Percentiles rank a stretch among this genome's conserved stretches.
Conservation (phyloP, 2,113 vertebrate genomes). For the Hypomesus transpacificus region DNA sequence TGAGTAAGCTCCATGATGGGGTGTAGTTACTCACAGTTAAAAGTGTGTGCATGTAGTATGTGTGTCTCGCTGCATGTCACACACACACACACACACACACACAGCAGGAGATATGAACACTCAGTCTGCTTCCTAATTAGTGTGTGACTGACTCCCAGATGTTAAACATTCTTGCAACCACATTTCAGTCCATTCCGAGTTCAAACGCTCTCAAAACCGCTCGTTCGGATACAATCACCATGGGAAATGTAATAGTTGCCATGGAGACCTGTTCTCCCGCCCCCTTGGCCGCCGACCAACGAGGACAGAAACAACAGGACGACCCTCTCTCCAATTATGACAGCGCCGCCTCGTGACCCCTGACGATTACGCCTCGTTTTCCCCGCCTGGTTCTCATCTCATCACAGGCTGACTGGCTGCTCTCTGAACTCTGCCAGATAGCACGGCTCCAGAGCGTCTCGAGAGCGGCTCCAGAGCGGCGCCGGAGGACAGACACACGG, state of each 20-base stretch:
- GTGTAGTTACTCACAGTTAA: too few species aligned
- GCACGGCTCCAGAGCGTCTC: too few species aligned
- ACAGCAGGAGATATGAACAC: constrained; percentile 10
- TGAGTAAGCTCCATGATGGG: too few species aligned
- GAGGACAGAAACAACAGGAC: background rate
- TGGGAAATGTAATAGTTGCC: background rate
- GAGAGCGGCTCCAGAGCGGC: too few species aligned
- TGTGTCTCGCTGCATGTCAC: background rate
- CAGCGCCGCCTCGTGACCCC: too few species aligned
- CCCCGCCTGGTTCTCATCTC: too few species aligned
- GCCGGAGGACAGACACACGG: too few species aligned
- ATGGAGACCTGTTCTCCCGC: background rate
- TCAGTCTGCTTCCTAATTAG: constrained; percentile 24
- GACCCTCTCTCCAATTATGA: background rate
- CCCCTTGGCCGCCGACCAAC: background rate
- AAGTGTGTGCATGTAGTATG: background rate
- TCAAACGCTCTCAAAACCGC: constrained; percentile 10
- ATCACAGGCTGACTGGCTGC: too few species aligned
- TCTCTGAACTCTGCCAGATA: too few species aligned
- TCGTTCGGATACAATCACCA: background rate
- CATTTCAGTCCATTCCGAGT: constrained; percentile 3
- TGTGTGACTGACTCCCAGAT: constrained; percentile 9
- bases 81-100: background rate
- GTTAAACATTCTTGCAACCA: constrained; percentile 17
- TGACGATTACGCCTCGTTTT: too few species aligned